Evolutionary conservation across 2,113 vertebrate genomes (phyloP).

Genomic region (Tautogolabrus adspersus): DNA sequence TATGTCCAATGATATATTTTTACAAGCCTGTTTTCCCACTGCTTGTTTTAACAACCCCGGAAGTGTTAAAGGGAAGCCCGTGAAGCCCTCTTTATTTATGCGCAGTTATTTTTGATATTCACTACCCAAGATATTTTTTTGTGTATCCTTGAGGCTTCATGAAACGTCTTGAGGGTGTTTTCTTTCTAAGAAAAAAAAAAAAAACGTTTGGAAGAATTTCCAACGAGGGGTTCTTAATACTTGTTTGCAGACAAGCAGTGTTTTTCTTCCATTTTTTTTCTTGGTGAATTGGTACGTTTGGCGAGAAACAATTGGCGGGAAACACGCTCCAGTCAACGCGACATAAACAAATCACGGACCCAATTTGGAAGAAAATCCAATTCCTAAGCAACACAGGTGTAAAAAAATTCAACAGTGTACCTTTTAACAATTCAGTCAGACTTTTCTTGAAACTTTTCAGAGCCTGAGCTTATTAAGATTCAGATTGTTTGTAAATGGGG

Average conservation of each 20-base stretch:
- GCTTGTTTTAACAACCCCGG: constrained; percentile 6
- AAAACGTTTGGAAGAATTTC: background rate
- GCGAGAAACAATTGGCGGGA: no score
- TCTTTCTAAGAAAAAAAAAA: background rate
- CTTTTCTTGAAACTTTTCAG: no score
- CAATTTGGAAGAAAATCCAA: no score
- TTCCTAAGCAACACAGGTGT: no score
- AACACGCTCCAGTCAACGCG: no score
- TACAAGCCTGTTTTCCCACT: constrained; percentile 5
- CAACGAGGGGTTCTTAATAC: background rate
- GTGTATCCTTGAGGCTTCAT: background rate
- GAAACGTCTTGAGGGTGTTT: background rate
- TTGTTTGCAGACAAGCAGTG: background rate
- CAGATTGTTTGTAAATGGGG: no score
- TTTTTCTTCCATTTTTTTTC: no score
- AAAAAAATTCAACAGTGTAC: no score
- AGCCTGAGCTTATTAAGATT: no score
- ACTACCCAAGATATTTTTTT: background rate
- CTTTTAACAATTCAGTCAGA: no score
- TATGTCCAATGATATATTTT: constrained; percentile 23
- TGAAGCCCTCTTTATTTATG: background rate
- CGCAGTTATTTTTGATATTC: background rate
- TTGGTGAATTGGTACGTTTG: no score
- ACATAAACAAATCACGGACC: no score
- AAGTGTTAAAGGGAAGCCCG: background rate